A percentile compares a stretch with the other conserved stretches of the same genome.
These are phyloP conservation scores for Bombus balteatus DNA, from an alignment of 1,140 invertebrate genomes.

Conservation along the genomic window DNA sequence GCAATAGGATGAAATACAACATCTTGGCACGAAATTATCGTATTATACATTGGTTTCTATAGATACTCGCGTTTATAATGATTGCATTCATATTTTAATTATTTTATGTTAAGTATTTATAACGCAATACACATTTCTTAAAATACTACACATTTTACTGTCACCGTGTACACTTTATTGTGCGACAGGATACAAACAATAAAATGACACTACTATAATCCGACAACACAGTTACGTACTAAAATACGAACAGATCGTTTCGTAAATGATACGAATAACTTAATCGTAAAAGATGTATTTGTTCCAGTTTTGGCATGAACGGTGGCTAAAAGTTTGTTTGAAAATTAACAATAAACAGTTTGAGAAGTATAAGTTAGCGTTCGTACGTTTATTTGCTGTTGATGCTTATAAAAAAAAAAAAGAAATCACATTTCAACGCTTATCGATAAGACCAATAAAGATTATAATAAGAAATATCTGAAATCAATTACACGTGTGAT, in stretches of 20 bases:
- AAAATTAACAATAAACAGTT: neutral
- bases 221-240: neutral
- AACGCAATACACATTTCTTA: constrained; percentile 6
- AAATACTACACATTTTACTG: neutral
- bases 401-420: too few relatives aligned
- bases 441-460: neutral
- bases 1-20: constrained; percentile 21
- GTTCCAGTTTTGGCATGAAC: neutral
- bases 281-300: neutral
- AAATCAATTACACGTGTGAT: neutral
- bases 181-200: neutral
- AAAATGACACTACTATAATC: neutral
- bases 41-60: constrained; percentile 7
- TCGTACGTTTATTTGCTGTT: neutral
- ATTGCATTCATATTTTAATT: constrained; percentile 1
- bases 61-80: neutral
- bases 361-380: neutral
- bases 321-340: neutral
- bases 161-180: neutral
- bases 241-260: neutral
- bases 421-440: too few relatives aligned
- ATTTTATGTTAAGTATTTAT: neutral
- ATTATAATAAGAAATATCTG: neutral
- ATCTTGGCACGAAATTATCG: neutral
- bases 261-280: neutral